Conservation (phyloP, 2,113 vertebrate species). For the Heterochromis multidens region DNA sequence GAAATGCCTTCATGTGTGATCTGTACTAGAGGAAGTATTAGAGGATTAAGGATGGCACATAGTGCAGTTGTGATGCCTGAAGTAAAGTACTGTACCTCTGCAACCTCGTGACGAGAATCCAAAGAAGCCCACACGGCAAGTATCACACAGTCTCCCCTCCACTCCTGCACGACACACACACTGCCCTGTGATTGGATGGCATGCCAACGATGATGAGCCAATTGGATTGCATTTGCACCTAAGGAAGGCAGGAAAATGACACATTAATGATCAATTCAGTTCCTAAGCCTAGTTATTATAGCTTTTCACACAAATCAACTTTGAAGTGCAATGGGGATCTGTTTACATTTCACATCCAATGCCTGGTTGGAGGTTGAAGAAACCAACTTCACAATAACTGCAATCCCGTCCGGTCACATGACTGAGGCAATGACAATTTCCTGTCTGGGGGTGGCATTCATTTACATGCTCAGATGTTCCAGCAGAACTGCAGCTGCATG, state of each 20-base stretch:
- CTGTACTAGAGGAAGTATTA: not conserved
- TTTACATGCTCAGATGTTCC: conserved; percentile 68
- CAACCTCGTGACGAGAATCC: conserved; percentile 89
- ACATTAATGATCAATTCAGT: not conserved
- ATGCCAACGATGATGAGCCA: conserved; percentile 76
- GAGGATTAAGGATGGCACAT: not conserved
- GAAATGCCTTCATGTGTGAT: not conserved
- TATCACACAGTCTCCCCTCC: conserved; percentile 77
- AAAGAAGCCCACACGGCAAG: conserved; percentile 84
- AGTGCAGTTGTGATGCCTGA: not conserved
- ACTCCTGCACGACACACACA: conserved; percentile 84
- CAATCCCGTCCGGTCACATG: conserved; percentile 82
- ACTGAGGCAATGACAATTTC: conserved; percentile 83
- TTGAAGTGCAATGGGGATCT: not conserved
- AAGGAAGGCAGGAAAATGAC: not conserved
- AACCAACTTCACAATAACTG: conserved; percentile 78
- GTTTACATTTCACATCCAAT: conserved; percentile 83
- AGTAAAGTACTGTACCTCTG: conserved; percentile 75
- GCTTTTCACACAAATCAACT: not conserved
- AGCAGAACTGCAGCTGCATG: conserved; percentile 75
- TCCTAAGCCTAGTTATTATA: not conserved
- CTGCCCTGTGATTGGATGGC: conserved; percentile 82
- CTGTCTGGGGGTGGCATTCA: conserved; percentile 78
- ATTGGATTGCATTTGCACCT: conserved; percentile 85
- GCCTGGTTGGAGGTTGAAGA: conserved; percentile 77